Evolutionary conservation across 2,888 invertebrate species (phyloP).

Genomic region (Odontomyia ornata): DNA sequence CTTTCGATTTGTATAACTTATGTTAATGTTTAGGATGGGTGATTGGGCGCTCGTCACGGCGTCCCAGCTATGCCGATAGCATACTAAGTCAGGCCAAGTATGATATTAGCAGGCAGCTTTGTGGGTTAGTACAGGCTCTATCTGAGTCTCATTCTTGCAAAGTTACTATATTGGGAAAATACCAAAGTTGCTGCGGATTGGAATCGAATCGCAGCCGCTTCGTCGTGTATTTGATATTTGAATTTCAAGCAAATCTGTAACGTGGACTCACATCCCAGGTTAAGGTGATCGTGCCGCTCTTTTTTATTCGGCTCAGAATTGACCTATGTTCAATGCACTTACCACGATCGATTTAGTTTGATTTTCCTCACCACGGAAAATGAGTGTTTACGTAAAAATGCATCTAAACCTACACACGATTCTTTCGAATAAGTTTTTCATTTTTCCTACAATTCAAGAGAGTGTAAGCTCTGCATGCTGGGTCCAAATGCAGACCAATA

Average conservation of each 20-base stretch:
- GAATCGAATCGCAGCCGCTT: slow-evolving; percentile 7
- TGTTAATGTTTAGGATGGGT: slow-evolving; percentile 25
- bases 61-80: too few species aligned
- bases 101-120: not conserved
- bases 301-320: slow-evolving; percentile 47
- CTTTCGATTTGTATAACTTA: slow-evolving; percentile 38
- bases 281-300: slow-evolving; percentile 49
- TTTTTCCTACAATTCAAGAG: not conserved
- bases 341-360: slow-evolving; percentile 47
- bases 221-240: slow-evolving; percentile 46
- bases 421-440: too few species aligned
- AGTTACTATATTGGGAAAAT: slow-evolving; percentile 34
- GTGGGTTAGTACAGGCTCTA: not conserved
- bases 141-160: too few species aligned
- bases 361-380: not conserved
- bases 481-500: not conserved
- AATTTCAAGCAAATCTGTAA: slow-evolving; percentile 40
- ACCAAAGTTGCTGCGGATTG: slow-evolving; percentile 40
- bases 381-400: too few species aligned
- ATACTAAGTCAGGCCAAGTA: too few species aligned
- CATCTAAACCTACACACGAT: too few species aligned
- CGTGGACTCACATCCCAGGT: slow-evolving; percentile 43
- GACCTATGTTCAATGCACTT: slow-evolving; percentile 51
- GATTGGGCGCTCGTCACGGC: not conserved
- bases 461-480: not conserved